Base-by-base conservation (phyloP, 2,888 invertebrate species). In the Drosophila mimetica region DNA sequence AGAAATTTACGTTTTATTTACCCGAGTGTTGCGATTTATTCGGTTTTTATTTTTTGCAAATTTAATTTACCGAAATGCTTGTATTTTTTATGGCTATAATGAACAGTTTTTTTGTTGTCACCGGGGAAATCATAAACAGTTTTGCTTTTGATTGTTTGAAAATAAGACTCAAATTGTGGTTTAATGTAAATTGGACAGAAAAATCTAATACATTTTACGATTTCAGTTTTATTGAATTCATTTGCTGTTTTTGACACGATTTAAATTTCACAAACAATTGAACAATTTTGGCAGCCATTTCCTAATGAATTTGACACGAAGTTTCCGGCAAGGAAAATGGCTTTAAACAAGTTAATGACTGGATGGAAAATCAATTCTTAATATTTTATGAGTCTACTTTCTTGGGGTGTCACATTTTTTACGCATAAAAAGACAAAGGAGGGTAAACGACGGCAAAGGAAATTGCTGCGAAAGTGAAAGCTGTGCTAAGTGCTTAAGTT, bases 311-410 rank as follows among this genome's bases (percentile, higher is more conserved):
- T 64, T 18, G 11, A 6, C 11, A 41, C 14, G 9, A 25, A 52
- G 34, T 64, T 46, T 46, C 42, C n/a, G 11, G 11, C 4, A 3
- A 5, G 34, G n/a, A 14, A 66, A 66, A 22, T 39, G 34, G 54
- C 48, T 76, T 67, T 74, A 73, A 75, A 53, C 47, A 79, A 79
- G 47, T 82, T 87, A 85, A 88, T 84, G 88, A 82, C 83, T 77
- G 51, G 76, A 73, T 67, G 42, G 70, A 77, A 85, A 87, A 79
- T 87, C 76, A 85, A 87, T 79, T 87, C 77, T 50, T 79, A 44
- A 70, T 67, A 77, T 77, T 81, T 81, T 74, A 87, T 66, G 69
- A 60, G 61, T 25, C 30, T 60, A 73, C 79, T 74, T 65, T 77
- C 47, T 50, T 16, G 13, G 34, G 39, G 36, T 20, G 55, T 53